Conservation (phyloP, 2,113 vertebrate species). For the Pachycephala philippinensis region DNA sequence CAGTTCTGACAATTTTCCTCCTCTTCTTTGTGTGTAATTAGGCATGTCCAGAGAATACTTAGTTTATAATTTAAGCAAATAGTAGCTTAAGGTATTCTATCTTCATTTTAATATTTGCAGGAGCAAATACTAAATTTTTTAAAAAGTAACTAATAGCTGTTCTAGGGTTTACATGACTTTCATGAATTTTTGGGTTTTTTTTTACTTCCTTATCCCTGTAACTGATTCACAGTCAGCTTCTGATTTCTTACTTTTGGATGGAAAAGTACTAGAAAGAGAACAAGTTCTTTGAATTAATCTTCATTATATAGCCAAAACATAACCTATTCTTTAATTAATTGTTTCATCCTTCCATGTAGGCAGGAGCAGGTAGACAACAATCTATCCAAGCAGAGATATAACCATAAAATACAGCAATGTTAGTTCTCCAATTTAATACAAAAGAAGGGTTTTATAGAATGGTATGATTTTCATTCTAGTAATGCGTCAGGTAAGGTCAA, state of each 20-base stretch:
- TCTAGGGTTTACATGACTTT: not conserved
- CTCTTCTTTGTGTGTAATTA: not conserved
- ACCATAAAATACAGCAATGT: not conserved
- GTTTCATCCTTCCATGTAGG: not conserved
- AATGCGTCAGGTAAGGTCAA: not conserved
- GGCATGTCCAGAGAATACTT: not conserved
- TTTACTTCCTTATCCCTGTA: not conserved
- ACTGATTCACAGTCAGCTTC: not conserved
- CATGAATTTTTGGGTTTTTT: not conserved
- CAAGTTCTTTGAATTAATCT: not conserved
- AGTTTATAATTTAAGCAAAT: not conserved
- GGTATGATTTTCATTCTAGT: not conserved
- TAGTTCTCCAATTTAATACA: not conserved
- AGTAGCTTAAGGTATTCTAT: not conserved
- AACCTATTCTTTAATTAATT: not conserved
- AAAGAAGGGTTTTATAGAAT: not conserved
- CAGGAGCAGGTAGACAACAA: not conserved
- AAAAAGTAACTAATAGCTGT: not conserved
- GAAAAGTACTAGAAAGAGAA: not conserved
- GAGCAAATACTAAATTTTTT: not conserved
- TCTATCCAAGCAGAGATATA: not conserved
- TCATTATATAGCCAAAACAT: not conserved
- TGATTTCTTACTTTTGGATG: not conserved
- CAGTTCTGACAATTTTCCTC: not conserved
- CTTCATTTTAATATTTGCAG: not conserved